These are phyloP conservation scores for Metallyticus violacea DNA, from an alignment of 2,888 invertebrate genomes.

Conservation along the genomic window DNA sequence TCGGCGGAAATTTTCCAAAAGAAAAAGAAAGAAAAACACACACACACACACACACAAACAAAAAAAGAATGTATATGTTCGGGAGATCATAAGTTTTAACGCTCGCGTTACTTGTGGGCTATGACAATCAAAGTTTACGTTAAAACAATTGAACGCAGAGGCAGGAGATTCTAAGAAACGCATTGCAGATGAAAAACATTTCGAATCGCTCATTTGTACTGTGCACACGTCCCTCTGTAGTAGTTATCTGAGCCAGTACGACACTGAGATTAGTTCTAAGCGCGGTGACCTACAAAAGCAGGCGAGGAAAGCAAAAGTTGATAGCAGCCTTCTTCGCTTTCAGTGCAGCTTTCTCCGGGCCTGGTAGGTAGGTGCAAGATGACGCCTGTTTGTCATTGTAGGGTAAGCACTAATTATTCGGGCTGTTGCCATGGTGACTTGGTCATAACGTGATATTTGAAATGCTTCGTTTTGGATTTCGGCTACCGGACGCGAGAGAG, in stretches of 20 bases:
- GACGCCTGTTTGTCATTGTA: background rate
- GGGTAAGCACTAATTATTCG: background rate
- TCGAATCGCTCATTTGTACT: no score
- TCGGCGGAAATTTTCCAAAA: no score
- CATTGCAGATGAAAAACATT: no score
- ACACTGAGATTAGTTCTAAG: background rate
- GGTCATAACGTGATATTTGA: background rate
- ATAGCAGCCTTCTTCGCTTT: background rate
- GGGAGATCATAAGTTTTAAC: no score
- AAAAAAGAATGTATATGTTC: no score
- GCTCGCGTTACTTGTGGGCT: no score
- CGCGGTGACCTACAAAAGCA: constrained; percentile 5
- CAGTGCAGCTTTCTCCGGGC: background rate
- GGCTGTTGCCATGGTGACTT: background rate
- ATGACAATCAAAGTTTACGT: no score
- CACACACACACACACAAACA: no score
- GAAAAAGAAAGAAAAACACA: no score
- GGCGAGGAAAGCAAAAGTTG: constrained; percentile 14
- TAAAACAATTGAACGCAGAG: no score
- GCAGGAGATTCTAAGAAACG: no score
- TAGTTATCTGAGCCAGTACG: background rate
- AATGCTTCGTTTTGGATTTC: background rate
- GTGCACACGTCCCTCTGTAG: no score
- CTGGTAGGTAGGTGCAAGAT: background rate
- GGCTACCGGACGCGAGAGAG: background rate